Base-by-base conservation (phyloP, 2,113 vertebrate species). In the Euleptes europaea region DNA sequence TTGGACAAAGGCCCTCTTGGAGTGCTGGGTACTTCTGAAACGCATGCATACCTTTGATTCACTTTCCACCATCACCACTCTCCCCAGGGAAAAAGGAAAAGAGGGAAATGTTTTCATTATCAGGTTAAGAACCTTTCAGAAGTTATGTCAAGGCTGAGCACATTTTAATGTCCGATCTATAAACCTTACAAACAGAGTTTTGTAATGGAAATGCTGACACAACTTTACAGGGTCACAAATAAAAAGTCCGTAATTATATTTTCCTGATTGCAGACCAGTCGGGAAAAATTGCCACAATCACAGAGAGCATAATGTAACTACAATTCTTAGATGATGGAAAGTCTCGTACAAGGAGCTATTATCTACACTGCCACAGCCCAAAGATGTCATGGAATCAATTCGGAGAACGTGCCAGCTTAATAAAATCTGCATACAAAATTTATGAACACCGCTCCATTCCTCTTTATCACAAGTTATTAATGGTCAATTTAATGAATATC, bases 401-500 rank as follows among this genome's bases (percentile, higher is more conserved):
- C 95, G 94, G 94, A 96, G 94, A 96, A 96, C 86, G 94, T 95
- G 93, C 90, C 94, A 95, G 94, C 92, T 95, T 97, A 96, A 97
- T 97, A 96, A 96, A 97, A 97, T 96, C 92, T 97, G 94, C 95
- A 97, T 97, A 95, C 91, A 95, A 94, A 96, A 96, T 96, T 97
- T 96, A 97, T 97, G 96, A 97, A 97, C 95, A 91, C 90, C 94
- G 93, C 95, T 93, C 95, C 97, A 96, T 93, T 96, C 93, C 93
- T 95, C 95, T 96, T 97, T 96, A 97, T 97, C 89, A 83, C 90
- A 94, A 96, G 91, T 96, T 97, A 95, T 96, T 97, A 97, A 98
- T 97, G 96, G 94, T 95, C 96, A 96, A 92, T 96, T 97, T 97
- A 97, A 97, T 97, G 95, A 97, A 96, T 95, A 97, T 95, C 95